Percentiles rank a stretch among this genome's conserved stretches.
phyloP scores from a whole-genome alignment of 2,888 invertebrate species.

The Syrista parreyssii region DNA sequence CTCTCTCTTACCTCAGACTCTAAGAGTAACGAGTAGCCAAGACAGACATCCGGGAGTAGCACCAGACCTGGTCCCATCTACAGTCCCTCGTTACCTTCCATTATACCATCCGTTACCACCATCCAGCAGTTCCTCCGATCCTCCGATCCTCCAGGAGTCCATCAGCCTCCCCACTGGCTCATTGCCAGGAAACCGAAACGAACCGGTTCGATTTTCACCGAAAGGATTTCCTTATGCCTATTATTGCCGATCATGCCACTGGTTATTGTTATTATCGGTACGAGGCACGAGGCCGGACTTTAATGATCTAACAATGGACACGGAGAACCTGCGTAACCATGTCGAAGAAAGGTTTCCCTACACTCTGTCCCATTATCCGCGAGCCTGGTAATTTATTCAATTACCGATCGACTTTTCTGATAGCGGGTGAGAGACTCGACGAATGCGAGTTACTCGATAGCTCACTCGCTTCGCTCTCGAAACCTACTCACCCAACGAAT shows the following conservation, averaged over 20 bases:
- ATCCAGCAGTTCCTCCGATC: too few species aligned
- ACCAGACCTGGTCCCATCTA: neutral
- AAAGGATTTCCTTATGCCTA: too few species aligned
- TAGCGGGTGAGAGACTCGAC: slow-evolving; percentile 33
- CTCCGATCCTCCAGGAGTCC: too few species aligned
- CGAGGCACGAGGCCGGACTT: neutral
- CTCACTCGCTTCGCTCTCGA: slow-evolving; percentile 13
- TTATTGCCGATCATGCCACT: too few species aligned
- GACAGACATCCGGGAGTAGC: slow-evolving; percentile 1
- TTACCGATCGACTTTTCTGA: slow-evolving; percentile 56
- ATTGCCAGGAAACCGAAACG: too few species aligned
- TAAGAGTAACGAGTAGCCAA: too few species aligned
- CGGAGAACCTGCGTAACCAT: neutral
- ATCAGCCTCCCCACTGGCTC: too few species aligned
- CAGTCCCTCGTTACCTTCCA: too few species aligned
- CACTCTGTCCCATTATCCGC: slow-evolving; percentile 19
- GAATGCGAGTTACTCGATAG: slow-evolving; percentile 29
- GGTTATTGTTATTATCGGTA: neutral
- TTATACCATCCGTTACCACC: too few species aligned
- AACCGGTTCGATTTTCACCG: too few species aligned
- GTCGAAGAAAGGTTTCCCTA: neutral
- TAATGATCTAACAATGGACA: too few species aligned
- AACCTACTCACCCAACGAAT: too few species aligned
- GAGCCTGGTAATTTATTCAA: slow-evolving; percentile 50
- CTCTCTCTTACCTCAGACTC: neutral